These are phyloP conservation scores for Chiropotes sagulatus DNA, from an alignment of 2,797 vertebrate species.

Conservation along the genomic window DNA sequence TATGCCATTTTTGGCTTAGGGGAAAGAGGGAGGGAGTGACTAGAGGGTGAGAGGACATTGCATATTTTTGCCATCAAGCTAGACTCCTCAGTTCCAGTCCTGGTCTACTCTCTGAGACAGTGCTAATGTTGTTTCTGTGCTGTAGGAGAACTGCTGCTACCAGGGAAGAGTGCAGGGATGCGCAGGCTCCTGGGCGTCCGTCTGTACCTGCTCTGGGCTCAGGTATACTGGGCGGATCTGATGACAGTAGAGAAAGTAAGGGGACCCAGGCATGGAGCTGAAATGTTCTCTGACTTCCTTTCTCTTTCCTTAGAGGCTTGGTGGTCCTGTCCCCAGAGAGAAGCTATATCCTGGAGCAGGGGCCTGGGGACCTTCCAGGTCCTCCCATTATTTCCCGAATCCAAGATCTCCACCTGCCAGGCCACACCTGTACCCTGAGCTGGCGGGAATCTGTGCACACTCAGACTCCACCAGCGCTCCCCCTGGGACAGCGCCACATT, in stretches of 20 bases:
- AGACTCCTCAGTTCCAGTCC: neutral
- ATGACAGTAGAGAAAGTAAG: neutral
- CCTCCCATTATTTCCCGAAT: constrained; percentile 79
- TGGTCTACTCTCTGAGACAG: neutral
- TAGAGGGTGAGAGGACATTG: neutral
- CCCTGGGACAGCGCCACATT: neutral
- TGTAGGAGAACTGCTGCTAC: constrained; percentile 92
- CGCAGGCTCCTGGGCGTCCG: constrained; percentile 85
- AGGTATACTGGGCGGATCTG: constrained; percentile 81
- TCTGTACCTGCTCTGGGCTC: constrained; percentile 91
- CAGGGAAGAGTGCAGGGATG: constrained; percentile 85
- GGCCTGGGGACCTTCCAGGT: constrained; percentile 6
- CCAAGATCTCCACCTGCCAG: constrained; percentile 37
- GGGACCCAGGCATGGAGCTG: too few species aligned
- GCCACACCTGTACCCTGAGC: constrained; percentile 80
- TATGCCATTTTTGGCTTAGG: neutral
- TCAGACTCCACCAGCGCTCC: neutral
- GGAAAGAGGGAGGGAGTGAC: neutral
- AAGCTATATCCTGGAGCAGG: constrained; percentile 88
- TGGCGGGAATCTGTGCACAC: neutral
- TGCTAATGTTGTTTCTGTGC: neutral
- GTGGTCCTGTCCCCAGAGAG: constrained; percentile 87
- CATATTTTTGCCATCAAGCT: neutral
- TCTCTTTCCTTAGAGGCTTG: constrained; percentile 84
- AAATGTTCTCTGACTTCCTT: neutral